These are phyloP conservation scores for Ammodytes dubius DNA, from an alignment of 2,113 vertebrate genomes.

Conservation along the genomic window DNA sequence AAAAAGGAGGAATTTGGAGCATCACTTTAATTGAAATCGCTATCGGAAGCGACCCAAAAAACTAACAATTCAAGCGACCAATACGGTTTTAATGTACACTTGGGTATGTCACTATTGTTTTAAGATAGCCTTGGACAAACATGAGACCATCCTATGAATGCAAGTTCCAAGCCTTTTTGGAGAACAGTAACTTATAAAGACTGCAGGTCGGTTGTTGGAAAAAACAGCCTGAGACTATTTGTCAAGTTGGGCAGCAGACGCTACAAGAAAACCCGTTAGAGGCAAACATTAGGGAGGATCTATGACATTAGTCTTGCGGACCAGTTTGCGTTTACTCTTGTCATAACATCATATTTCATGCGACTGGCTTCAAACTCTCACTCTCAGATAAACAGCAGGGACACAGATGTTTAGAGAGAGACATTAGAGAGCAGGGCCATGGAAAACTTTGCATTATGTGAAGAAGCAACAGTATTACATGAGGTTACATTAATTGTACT, in stretches of 20 bases:
- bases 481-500: not conserved
- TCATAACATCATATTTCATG: constrained; percentile 37
- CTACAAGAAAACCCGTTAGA: constrained; percentile 24
- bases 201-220: constrained; percentile 16
- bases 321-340: constrained; percentile 4
- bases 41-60: not conserved
- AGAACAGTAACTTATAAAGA: not conserved
- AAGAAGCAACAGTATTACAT: not conserved
- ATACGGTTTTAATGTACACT: not conserved
- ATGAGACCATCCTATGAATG: not conserved
- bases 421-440: not conserved
- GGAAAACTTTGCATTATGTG: not conserved
- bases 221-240: not conserved
- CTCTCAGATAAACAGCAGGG: not conserved
- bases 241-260: not conserved
- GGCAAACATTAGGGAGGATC: not conserved
- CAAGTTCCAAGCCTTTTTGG: not conserved
- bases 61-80: not conserved
- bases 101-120: not conserved
- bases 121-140: not conserved
- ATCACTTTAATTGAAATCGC: not conserved
- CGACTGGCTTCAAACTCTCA: not conserved
- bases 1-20: not conserved
- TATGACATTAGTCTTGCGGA: not conserved
- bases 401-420: constrained; percentile 14